A percentile compares a stretch with the other conserved stretches of the same genome.
phyloP scores from a whole-genome alignment of 2,797 vertebrate species.

The Spondyliosoma cantharus region DNA sequence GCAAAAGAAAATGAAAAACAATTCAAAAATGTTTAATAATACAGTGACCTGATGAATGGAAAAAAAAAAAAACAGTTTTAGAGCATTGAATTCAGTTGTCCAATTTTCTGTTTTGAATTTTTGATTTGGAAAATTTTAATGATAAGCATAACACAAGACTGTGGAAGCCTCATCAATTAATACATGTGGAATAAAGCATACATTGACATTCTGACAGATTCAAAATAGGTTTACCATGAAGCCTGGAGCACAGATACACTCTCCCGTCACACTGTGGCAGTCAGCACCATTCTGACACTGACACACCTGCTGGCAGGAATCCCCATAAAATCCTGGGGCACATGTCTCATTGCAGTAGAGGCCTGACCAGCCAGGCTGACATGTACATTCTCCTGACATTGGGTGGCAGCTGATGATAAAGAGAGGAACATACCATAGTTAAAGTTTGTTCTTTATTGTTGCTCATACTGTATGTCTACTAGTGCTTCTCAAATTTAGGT shows the following conservation, averaged over 20 bases:
- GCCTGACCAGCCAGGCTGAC: conserved; percentile 92
- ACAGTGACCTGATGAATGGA: no score
- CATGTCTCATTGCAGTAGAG: conserved; percentile 98
- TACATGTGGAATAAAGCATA: background rate
- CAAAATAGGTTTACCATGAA: conserved; percentile 87
- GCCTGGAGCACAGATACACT: conserved; percentile 94
- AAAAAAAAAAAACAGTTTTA: no score
- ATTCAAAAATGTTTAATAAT: no score
- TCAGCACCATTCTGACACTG: conserved; percentile 96
- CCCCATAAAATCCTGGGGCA: conserved; percentile 91
- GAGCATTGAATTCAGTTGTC: no score
- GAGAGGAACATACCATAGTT: conserved; percentile 14
- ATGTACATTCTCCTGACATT: conserved; percentile 95
- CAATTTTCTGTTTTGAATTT: no score
- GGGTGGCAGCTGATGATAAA: conserved; percentile 92
- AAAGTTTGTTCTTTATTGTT: background rate
- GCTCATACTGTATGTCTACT: background rate
- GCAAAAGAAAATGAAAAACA: no score
- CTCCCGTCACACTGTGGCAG: conserved; percentile 92
- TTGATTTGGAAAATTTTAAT: no score
- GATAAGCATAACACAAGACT: no score
- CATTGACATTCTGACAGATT: background rate
- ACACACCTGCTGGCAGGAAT: conserved; percentile 93
- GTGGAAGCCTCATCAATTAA: background rate
- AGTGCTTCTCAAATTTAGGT: background rate